Conservation (phyloP, 2,888 invertebrate species). For the Galerucella nymphaeae region DNA sequence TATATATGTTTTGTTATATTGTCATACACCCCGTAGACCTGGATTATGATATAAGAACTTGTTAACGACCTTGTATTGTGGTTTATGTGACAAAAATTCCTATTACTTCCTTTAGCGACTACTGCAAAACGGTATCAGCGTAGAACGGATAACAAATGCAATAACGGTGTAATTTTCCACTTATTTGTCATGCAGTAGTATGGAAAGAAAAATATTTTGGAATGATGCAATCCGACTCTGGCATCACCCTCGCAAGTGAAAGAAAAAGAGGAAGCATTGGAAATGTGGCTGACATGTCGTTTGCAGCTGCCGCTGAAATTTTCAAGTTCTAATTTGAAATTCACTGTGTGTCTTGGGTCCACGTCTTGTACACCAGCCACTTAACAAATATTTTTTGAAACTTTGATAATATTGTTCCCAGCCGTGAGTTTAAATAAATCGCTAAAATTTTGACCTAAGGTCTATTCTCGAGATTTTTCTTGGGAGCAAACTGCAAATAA, state of each 20-base stretch:
- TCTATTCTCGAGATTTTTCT: neutral
- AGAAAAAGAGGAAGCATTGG: slow-evolving; percentile 37
- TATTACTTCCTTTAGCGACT: too few relatives aligned
- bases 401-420: slow-evolving; percentile 56
- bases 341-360: slow-evolving; percentile 59
- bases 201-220: neutral
- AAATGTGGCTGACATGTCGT: slow-evolving; percentile 62
- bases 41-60: too few relatives aligned
- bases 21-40: too few relatives aligned
- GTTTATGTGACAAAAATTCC: too few relatives aligned
- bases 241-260: neutral
- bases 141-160: too few relatives aligned
- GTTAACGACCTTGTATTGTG: too few relatives aligned
- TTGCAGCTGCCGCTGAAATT: slow-evolving; percentile 61
- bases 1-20: too few relatives aligned
- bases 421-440: slow-evolving; percentile 19
- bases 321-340: slow-evolving; percentile 63
- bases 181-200: neutral
- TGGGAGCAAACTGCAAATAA: neutral
- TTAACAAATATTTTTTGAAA: slow-evolving; percentile 58
- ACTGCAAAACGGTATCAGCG: too few relatives aligned
- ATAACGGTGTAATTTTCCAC: neutral
- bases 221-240: slow-evolving; percentile 3
- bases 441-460: slow-evolving; percentile 14
- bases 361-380: slow-evolving; percentile 58